Conservation (phyloP, 2,797 vertebrate species). For the Pseudochirops corinnae region DNA sequence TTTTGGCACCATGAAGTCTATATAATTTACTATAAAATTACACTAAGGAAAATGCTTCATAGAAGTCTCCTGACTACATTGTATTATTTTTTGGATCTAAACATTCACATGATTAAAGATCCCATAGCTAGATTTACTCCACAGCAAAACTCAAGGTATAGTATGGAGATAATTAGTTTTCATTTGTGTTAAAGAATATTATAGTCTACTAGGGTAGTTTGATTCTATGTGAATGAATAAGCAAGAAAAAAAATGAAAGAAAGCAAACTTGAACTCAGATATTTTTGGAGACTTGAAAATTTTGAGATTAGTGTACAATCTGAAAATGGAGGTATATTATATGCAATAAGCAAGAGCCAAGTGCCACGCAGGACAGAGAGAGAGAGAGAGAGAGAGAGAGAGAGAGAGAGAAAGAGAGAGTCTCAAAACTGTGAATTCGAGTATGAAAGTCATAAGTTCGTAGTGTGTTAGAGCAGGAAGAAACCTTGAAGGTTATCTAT, state of each 20-base stretch:
- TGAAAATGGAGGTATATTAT: background rate
- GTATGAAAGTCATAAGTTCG: background rate
- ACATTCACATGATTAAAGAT: background rate
- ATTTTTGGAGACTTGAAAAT: background rate
- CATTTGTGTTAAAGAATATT: background rate
- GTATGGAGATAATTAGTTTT: background rate
- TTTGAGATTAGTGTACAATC: background rate
- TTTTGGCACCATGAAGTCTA: background rate
- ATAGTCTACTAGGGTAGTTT: background rate
- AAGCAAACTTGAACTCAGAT: background rate
- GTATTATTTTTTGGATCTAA: background rate
- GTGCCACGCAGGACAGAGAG: background rate
- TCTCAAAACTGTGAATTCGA: background rate
- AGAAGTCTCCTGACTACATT: background rate
- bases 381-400: background rate
- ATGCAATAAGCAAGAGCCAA: background rate
- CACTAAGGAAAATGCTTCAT: background rate
- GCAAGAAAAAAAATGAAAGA: background rate
- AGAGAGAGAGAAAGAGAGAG: background rate
- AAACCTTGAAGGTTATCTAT: background rate
- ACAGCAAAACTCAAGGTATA: background rate
- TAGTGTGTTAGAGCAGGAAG: background rate
- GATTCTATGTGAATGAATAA: background rate
- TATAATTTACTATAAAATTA: background rate
- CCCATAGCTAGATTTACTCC: background rate